Conservation (phyloP, 2,888 invertebrate species). For the Amphimallon solstitiale region DNA sequence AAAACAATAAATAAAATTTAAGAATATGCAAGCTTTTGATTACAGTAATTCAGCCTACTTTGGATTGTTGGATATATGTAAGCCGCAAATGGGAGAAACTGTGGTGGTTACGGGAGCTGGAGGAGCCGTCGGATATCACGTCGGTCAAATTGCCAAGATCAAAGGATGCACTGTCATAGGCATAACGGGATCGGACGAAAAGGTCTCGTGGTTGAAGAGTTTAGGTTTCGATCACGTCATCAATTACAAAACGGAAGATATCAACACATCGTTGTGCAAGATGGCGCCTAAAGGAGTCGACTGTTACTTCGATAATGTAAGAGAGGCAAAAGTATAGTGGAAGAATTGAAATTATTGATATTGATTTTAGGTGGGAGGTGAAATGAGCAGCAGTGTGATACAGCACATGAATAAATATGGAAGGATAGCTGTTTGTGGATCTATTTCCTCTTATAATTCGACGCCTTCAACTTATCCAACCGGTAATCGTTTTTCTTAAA, state of each 20-base stretch:
- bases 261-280: conserved; percentile 68
- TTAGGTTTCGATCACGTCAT: conserved; percentile 76
- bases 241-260: conserved; percentile 75
- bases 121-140: conserved; percentile 81
- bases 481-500: too few species aligned
- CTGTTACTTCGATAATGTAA: conserved; percentile 61
- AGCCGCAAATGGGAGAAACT: conserved; percentile 77
- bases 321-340: not conserved
- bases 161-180: conserved; percentile 78
- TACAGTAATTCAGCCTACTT: conserved; percentile 78
- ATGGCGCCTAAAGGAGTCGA: conserved; percentile 65
- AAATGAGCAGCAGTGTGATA: conserved; percentile 69
- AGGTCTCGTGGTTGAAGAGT: conserved; percentile 75
- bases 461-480: conserved; percentile 20
- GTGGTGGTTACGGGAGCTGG: conserved; percentile 81
- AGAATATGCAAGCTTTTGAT: conserved; percentile 27
- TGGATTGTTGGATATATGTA: conserved; percentile 76
- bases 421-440: conserved; percentile 73
- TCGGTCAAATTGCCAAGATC: conserved; percentile 82
- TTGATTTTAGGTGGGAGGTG: conserved; percentile 70
- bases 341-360: conserved; percentile 34
- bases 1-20: not conserved
- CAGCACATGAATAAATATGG: conserved; percentile 72
- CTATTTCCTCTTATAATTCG: conserved; percentile 72
- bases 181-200: conserved; percentile 75